Evolutionary conservation across 2,113 vertebrate genomes (phyloP), one percentile per base, ranked within the genome.

Genomic region (Ochotona princeps): DNA sequence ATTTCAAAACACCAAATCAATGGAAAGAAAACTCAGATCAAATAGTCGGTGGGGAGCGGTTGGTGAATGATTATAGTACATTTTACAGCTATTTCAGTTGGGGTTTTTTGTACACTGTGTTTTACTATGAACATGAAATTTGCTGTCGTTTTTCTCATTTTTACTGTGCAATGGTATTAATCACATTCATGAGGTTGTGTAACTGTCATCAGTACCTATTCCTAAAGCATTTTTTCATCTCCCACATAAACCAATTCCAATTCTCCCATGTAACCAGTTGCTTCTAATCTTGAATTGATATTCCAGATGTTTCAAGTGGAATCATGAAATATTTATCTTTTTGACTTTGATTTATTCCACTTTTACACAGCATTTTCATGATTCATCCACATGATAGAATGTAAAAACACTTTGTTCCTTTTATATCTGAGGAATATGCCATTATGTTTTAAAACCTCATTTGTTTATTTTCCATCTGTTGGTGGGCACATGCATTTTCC

Each of bases 1-100:
- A 65, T 88, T 84, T 95, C 73, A 91, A n/a, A 95, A 95, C 13
- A 61, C 66, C 21, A 83, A 5, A 10, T 8, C 25, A 82, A 3
- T 75, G 20, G 30, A 81, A 79, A 49, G 21, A 57, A 38, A 87
- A 51, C 25, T 54, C 23, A 57, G 32, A 60, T 60, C 12, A 72
- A 81, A 6, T 26, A n/a, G 35, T 81, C 13, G 54, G 13, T 17
- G 8, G 26, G 8, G 57, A 70, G 38, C 5, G 2, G 3, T 60
- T 80, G 70, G 28, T 49, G 49, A 70, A 49, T 4, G 44, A 4
- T 44, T 79, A 3, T 1, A 80, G 13, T 80, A 54, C 47, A 47
- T 15, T 47, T 4, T 32, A 28, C 7, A 49, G 73, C 38, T 44
- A 6, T 44, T 44, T 44, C 38, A 44, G 38, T 44, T 44, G 38